Conservation (phyloP, 2,113 vertebrate species). For the Fukomys damarensis region DNA sequence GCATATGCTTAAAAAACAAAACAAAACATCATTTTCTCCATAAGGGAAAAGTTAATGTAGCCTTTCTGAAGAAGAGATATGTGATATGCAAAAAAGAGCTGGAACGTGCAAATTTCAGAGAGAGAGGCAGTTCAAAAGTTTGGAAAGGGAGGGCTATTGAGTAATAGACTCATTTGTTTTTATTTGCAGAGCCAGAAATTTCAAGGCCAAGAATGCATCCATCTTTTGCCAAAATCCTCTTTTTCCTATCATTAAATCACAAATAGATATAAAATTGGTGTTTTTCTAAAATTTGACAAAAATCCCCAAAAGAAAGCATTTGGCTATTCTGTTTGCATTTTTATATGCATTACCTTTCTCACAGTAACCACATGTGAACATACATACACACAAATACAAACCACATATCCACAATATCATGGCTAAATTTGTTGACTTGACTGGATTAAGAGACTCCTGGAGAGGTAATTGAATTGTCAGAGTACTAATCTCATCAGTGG, state of each 20-base stretch:
- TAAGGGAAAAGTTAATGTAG: background rate
- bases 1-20: background rate
- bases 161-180: background rate
- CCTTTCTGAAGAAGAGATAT: background rate
- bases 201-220: background rate
- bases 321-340: background rate
- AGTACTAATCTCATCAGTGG: background rate
- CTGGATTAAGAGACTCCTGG: background rate
- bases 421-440: background rate
- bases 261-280: background rate
- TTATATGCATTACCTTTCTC: background rate
- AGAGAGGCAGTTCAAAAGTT: background rate
- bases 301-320: background rate
- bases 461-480: background rate
- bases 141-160: background rate
- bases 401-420: background rate
- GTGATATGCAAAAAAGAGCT: background rate
- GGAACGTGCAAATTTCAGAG: background rate
- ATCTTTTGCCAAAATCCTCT: background rate
- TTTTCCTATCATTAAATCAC: background rate
- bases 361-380: background rate
- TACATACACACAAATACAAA: background rate
- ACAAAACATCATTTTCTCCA: background rate
- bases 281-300: constrained; percentile 24
- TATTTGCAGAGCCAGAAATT: background rate